Percentiles rank a stretch among this genome's conserved stretches.
Conservation (phyloP, 2,113 vertebrate genomes). For the Psephotus haematonotus region DNA sequence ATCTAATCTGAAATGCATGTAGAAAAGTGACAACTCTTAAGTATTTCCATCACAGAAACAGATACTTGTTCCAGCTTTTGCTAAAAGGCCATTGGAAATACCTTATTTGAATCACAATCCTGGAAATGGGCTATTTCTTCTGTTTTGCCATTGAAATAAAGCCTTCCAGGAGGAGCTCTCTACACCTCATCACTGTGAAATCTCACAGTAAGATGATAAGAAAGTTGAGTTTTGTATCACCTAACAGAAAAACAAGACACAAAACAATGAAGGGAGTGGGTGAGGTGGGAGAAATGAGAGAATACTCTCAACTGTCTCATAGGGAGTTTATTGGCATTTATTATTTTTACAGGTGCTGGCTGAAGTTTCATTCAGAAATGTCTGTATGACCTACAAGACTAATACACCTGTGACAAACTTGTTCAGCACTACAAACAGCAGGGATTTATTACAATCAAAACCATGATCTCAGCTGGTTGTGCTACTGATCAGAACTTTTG, state of each 20-base stretch:
- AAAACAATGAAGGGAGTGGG: background rate
- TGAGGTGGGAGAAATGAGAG: background rate
- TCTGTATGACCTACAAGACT: background rate
- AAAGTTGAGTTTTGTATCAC: background rate
- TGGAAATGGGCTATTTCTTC: background rate
- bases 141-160: background rate
- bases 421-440: background rate
- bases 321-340: background rate
- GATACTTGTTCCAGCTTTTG: background rate
- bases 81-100: background rate
- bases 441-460: background rate
- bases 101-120: background rate
- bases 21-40: background rate
- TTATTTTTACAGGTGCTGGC: background rate
- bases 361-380: background rate
- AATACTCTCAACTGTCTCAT: background rate
- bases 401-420: background rate
- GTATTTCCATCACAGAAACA: background rate
- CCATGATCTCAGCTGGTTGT: background rate
- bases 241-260: background rate
- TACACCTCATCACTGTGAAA: background rate
- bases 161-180: background rate
- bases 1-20: background rate
- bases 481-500: background rate
- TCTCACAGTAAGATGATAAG: background rate